Percentiles rank a stretch among this genome's conserved stretches.
Evolutionary conservation across 2,888 invertebrate species (phyloP).

Genomic region (Agrochola lychnidis): DNA sequence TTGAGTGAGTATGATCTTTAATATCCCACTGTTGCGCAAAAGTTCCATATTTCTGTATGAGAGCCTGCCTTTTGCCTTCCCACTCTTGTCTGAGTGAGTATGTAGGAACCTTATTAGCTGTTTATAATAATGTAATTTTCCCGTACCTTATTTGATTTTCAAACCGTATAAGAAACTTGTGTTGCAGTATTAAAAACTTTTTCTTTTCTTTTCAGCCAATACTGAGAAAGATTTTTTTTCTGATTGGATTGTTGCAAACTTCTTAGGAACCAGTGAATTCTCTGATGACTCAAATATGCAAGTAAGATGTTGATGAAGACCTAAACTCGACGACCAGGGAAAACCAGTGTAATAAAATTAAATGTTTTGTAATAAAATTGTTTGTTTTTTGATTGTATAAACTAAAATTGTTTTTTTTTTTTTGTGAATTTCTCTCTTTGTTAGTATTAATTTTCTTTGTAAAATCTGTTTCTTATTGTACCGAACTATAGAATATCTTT

Average conservation of each 20-base stretch:
- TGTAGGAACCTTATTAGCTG: not conserved
- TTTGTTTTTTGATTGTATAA: not conserved
- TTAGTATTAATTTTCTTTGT: not conserved
- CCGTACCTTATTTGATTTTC: not conserved
- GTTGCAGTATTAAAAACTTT: not conserved
- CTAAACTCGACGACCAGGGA: not conserved
- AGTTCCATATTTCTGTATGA: not conserved
- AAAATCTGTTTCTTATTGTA: not conserved
- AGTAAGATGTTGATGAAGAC: slow-evolving; percentile 1
- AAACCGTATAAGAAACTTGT: not conserved
- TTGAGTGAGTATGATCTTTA: slow-evolving; percentile 27
- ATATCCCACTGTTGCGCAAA: no score
- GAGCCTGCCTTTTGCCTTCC: not conserved
- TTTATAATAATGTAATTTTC: not conserved
- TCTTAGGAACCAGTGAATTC: not conserved
- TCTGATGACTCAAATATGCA: not conserved
- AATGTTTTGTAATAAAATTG: no score
- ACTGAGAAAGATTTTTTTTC: slow-evolving; percentile 29
- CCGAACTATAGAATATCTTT: no score
- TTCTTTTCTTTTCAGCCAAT: slow-evolving; percentile 34
- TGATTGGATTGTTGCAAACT: slow-evolving; percentile 17
- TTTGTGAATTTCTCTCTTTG: no score
- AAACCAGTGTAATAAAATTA: slow-evolving; percentile 2
- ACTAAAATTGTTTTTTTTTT: not conserved
- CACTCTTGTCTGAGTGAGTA: not conserved